These are phyloP conservation scores for Ochropacha duplaris DNA, from an alignment of 2,888 invertebrate genomes.

Conservation along the genomic window DNA sequence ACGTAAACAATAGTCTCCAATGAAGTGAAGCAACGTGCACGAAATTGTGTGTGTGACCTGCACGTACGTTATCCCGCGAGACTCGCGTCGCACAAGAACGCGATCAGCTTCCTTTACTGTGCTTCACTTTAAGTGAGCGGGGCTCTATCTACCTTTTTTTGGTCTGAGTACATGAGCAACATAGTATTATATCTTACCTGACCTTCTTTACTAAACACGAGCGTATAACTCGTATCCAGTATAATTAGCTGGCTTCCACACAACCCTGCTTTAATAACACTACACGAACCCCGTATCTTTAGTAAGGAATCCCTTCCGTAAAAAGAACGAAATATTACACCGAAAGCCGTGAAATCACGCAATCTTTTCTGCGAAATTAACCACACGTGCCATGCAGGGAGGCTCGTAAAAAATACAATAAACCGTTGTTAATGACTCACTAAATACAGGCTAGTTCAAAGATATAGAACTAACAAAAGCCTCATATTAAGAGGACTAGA, in stretches of 20 bases:
- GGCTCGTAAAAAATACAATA: not conserved
- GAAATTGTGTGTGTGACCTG: too few species aligned
- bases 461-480: not conserved
- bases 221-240: not conserved
- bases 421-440: constrained; percentile 2
- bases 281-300: not conserved
- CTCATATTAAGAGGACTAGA: not conserved
- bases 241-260: not conserved
- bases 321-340: not conserved
- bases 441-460: not conserved
- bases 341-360: not conserved
- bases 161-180: too few species aligned
- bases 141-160: too few species aligned
- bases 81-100: too few species aligned
- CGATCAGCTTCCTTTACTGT: too few species aligned
- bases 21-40: too few species aligned
- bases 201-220: not conserved
- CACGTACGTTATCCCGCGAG: too few species aligned
- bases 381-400: not conserved
- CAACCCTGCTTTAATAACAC: not conserved
- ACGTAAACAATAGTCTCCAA: too few species aligned
- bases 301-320: not conserved
- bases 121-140: too few species aligned
- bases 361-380: not conserved
- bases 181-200: not conserved